phyloP scores from a whole-genome alignment of 2,888 invertebrate species.

The Tinea trinotella region DNA sequence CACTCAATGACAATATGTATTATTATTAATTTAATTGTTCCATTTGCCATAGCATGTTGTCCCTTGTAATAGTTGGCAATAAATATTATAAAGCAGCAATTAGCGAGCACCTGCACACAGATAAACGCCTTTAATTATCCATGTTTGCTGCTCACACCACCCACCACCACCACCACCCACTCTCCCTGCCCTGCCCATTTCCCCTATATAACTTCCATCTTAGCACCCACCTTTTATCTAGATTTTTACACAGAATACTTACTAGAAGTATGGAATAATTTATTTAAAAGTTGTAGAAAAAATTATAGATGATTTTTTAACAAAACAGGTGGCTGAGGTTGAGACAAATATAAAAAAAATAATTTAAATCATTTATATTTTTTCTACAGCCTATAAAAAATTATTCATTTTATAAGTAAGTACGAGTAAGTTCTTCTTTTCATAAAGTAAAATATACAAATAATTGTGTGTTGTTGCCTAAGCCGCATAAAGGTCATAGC shows the following conservation, averaged over 20 bases:
- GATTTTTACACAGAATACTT: neutral
- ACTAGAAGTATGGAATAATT: neutral
- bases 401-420: too few relatives aligned
- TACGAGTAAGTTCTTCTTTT: too few relatives aligned
- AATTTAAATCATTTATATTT: too few relatives aligned
- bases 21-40: neutral
- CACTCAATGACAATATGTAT: too few relatives aligned
- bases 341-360: too few relatives aligned
- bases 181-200: too few relatives aligned
- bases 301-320: neutral
- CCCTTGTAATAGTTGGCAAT: neutral
- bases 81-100: conserved; percentile 30
- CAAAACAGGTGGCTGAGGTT: neutral
- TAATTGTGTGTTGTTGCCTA: neutral
- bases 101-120: conserved; percentile 54
- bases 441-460: too few relatives aligned
- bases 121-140: conserved; percentile 59
- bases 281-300: neutral
- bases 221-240: neutral
- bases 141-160: conserved; percentile 25
- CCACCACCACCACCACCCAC: neutral
- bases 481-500: conserved; percentile 4
- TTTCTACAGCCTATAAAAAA: too few relatives aligned
- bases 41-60: neutral
- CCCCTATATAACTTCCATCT: too few relatives aligned